Percentiles rank a stretch among this genome's conserved stretches.
Conservation (phyloP, 2,888 invertebrate genomes). For the Pristionchus fissidentatus region DNA sequence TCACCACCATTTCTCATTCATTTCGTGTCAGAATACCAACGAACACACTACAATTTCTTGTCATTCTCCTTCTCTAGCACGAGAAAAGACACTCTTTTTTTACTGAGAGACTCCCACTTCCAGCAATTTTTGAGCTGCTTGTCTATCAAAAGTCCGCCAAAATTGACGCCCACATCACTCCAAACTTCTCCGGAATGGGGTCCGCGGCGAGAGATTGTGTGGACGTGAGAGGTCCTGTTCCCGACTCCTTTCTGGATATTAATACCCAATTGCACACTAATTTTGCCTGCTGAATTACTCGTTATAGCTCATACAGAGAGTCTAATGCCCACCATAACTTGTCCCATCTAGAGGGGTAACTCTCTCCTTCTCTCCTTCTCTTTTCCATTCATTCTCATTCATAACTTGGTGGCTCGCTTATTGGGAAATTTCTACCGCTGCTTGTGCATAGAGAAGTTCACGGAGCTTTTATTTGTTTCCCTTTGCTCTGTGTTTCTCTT, state of each 20-base stretch:
- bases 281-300: no score
- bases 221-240: no score
- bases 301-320: background rate
- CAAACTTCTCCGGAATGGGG: no score
- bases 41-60: constrained; percentile 48
- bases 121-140: background rate
- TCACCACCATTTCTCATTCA: constrained; percentile 26
- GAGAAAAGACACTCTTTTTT: background rate
- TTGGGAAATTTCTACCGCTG: background rate
- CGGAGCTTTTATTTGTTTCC: background rate
- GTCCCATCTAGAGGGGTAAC: background rate
- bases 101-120: background rate
- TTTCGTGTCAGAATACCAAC: constrained; percentile 53
- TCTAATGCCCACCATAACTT: constrained; percentile 2
- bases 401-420: background rate
- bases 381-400: constrained; percentile 1
- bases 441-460: background rate
- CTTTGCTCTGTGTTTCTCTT: constrained; percentile 43
- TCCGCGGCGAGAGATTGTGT: no score
- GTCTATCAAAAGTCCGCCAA: no score
- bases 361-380: background rate
- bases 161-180: no score
- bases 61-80: constrained; percentile 50
- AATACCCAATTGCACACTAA: no score
- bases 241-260: no score